Conservation (phyloP, 37 sponge, comb jelly and placozoan genomes). For the Trichoplax adhaerens region DNA sequence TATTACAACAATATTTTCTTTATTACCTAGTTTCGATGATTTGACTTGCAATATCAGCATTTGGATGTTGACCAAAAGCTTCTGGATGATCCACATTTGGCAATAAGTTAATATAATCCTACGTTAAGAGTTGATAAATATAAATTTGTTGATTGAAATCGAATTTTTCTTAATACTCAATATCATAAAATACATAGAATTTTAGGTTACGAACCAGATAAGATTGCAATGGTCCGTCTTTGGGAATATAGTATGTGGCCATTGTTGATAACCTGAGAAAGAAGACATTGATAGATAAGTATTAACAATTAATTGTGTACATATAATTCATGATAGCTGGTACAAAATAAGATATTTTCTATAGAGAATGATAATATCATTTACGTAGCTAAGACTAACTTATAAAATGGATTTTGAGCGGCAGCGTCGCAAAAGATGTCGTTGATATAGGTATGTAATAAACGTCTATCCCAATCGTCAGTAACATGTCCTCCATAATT, state of each 20-base stretch:
- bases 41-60: slow-evolving; percentile 98
- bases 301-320: neutral
- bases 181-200: neutral
- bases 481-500: slow-evolving; percentile 99
- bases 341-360: neutral
- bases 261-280: slow-evolving; percentile 53
- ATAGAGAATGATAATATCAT: neutral
- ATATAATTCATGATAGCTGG: neutral
- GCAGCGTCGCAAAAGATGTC: slow-evolving; percentile 79
- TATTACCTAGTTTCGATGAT: slow-evolving; percentile 87
- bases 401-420: slow-evolving; percentile 63
- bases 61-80: slow-evolving; percentile 98
- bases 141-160: neutral
- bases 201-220: slow-evolving; percentile 28
- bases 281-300: neutral
- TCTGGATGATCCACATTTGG: slow-evolving; percentile 91
- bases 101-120: slow-evolving; percentile 81
- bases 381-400: slow-evolving; percentile 22
- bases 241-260: slow-evolving; percentile 89
- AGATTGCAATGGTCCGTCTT: slow-evolving; percentile 71
- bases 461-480: slow-evolving; percentile 88
- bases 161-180: neutral
- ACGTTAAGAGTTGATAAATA: neutral
- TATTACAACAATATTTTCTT: too few species aligned
- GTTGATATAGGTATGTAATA: slow-evolving; percentile 90